These are phyloP conservation scores for Tetropium fuscum DNA, from an alignment of 2,888 invertebrate genomes.

Conservation along the genomic window DNA sequence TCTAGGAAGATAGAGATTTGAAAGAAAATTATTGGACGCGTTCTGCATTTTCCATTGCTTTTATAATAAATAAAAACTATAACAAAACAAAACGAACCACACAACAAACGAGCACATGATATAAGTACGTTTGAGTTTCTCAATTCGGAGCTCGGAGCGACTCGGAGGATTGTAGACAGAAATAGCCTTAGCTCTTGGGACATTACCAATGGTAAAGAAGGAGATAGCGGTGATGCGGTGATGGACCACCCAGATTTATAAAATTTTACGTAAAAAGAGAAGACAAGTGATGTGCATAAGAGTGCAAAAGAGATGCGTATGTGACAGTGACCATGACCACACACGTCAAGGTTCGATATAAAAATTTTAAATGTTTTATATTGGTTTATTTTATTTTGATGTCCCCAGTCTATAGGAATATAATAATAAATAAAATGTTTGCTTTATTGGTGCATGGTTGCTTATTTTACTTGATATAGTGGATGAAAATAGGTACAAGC, in stretches of 20 bases:
- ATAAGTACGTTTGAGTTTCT: background rate
- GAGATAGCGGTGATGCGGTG: background rate
- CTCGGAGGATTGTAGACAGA: background rate
- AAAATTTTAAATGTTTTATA: background rate
- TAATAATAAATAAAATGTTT: no score
- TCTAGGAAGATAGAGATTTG: background rate
- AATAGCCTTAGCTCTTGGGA: background rate
- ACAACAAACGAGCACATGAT: background rate
- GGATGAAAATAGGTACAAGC: no score
- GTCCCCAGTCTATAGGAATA: no score
- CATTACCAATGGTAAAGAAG: background rate
- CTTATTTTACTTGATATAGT: no score
- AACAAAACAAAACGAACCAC: background rate
- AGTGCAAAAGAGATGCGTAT: constrained; percentile 4
- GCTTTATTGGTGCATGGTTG: no score
- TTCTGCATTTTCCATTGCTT: background rate
- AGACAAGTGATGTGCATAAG: constrained; percentile 4
- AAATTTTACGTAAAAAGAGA: constrained; percentile 13
- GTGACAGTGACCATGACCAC: no score
- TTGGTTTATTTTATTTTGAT: no score
- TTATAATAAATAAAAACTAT: background rate
- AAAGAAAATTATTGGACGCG: background rate
- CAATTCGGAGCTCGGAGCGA: background rate
- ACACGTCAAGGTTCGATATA: background rate
- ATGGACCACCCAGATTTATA: constrained; percentile 30